Base-by-base conservation (phyloP, 2,113 vertebrate species). In the Balaenoptera acutorostrata region DNA sequence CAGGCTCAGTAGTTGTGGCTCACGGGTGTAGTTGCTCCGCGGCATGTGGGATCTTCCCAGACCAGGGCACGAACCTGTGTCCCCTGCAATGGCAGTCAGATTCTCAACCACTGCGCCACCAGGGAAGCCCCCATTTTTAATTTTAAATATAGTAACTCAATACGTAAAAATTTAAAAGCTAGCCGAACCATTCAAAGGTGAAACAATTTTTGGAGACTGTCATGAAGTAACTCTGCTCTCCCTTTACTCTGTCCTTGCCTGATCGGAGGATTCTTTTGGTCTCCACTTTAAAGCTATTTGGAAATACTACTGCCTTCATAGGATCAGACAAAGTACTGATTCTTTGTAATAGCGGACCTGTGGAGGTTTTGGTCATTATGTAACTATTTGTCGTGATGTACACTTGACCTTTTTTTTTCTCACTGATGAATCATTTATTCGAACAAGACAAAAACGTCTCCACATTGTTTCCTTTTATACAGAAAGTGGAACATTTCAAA, bases 401-500 rank as follows among this genome's bases (percentile, higher is more conserved):
- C 31, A 18, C 52, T 52, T 52, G 52, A 52, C 52, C 18, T 20
- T 57, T 57, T 57, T 55, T 55, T 57, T 57, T 57, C 96, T 92
- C 86, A 57, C 59, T 90, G 97, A 80, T 74, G 74, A 97, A 83
- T 93, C 72, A 20, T 99, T 98, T 98, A 98, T 98, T 98, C 90
- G 96, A 95, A 97, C 96, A 97, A 97, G 96, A 97, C 96, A 95
- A 96, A 97, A 97, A 95, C 46, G n/a, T 95, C 98, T 95, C 95
- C 86, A 96, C 69, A 83, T 55, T 29, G 96, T 90, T 82, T 95
- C 72, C 74, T 95, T 21, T 88, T 88, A 89, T 68, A 98, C 90
- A 98, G 97, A 98, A 98, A 98, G 18, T 77, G 93, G 97, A 96
- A 96, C 90, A 95, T 96, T 96, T 97, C 98, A 97, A 98, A 99